A percentile compares a stretch with the other conserved stretches of the same genome.
phyloP scores from a whole-genome alignment of 2,888 invertebrate species.

The Rosalia funebris region DNA sequence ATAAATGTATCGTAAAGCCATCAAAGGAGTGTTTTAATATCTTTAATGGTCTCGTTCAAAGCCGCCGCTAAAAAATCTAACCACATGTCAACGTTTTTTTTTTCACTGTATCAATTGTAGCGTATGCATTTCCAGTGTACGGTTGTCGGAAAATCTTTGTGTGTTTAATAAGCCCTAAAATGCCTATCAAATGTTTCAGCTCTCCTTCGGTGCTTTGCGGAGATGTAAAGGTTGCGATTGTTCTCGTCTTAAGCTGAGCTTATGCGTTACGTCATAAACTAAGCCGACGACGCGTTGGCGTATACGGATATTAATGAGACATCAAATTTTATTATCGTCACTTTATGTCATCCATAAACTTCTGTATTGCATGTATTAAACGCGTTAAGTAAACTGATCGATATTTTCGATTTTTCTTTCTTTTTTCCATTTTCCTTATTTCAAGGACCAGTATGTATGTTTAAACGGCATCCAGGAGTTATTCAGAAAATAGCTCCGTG shows the following conservation, averaged over 20 bases:
- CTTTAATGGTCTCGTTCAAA: slow-evolving; percentile 35
- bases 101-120: background rate
- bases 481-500: too few species aligned
- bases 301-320: background rate
- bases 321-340: background rate
- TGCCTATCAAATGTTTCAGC: slow-evolving; percentile 12
- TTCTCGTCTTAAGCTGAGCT: background rate
- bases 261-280: background rate
- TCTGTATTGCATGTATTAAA: background rate
- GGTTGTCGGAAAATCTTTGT: slow-evolving; percentile 12
- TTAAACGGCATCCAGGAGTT: too few species aligned
- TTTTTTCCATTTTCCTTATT: too few species aligned
- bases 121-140: slow-evolving; percentile 14
- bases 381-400: too few species aligned
- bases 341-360: background rate
- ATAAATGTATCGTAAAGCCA: slow-evolving; percentile 28
- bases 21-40: slow-evolving; percentile 21
- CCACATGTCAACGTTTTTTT: slow-evolving; percentile 30
- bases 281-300: background rate
- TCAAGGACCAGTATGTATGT: too few species aligned
- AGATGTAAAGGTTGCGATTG: slow-evolving; percentile 9
- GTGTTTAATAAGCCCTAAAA: slow-evolving; percentile 28
- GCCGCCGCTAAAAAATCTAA: slow-evolving; percentile 37
- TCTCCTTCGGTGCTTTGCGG: slow-evolving; percentile 6
- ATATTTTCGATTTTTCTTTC: too few species aligned